Evolutionary conservation across 53 echinoderm and acorn worm species (phyloP).

Genomic region (Arbacia lixula): DNA sequence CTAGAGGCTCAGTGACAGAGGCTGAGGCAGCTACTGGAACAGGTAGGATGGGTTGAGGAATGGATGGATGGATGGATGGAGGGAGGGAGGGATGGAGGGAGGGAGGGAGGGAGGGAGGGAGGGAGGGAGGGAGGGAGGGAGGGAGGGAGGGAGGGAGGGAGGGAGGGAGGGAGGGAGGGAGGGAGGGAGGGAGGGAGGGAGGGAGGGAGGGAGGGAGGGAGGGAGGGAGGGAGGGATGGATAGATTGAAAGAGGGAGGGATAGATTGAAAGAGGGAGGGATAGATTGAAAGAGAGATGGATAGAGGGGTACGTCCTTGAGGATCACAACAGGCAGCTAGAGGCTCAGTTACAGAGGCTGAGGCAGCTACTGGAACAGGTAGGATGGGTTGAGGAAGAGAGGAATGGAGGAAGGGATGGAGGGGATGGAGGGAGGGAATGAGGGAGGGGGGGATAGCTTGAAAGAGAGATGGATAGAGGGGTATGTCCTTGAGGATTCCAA

Average conservation of each 20-base stretch:
- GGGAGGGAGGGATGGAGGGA: neutral
- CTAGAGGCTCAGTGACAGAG: too few relatives aligned
- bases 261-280: too few relatives aligned
- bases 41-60: conserved; percentile 41
- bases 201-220: too few relatives aligned
- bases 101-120: neutral
- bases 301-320: too few relatives aligned
- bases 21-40: too few relatives aligned
- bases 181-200: too few relatives aligned
- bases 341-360: conserved; percentile 92
- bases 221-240: too few relatives aligned
- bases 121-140: neutral
- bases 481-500: too few relatives aligned
- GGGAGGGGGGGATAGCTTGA: neutral
- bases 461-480: conserved; percentile 49
- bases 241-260: too few relatives aligned
- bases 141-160: too few relatives aligned
- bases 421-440: neutral
- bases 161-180: too few relatives aligned
- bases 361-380: conserved; percentile 99
- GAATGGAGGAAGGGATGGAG: conserved; percentile 2
- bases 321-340: conserved; percentile 97
- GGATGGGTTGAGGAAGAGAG: neutral
- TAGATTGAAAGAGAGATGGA: too few relatives aligned
- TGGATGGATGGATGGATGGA: neutral